Conservation (phyloP, 2,113 vertebrate genomes). For the Tyrannus savana region DNA sequence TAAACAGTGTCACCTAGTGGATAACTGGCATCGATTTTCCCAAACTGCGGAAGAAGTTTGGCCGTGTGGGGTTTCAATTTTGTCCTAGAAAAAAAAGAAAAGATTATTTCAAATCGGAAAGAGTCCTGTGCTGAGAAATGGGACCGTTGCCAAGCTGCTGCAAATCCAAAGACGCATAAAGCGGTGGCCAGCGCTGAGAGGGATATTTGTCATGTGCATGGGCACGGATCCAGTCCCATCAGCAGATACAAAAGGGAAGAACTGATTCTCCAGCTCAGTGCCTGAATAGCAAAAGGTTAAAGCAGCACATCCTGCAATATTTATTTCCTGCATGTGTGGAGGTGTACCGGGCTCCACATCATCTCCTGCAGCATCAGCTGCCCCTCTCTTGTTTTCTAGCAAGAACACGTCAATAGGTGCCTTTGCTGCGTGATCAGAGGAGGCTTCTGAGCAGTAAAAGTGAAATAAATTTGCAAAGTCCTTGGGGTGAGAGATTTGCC, state of each 20-base stretch:
- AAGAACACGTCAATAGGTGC: background rate
- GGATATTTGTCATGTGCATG: fast-evolving
- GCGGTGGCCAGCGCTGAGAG: background rate
- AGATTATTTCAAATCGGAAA: background rate
- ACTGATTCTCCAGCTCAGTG: background rate
- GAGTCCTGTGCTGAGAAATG: background rate
- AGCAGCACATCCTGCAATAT: background rate
- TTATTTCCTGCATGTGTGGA: background rate
- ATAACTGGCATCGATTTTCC: background rate
- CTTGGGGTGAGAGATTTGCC: background rate
- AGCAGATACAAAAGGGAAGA: background rate
- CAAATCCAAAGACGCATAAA: background rate
- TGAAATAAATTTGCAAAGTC: background rate
- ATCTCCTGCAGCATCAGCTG: background rate
- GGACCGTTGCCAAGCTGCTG: background rate
- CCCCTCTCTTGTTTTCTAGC: background rate
- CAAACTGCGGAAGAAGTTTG: background rate
- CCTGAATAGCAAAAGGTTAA: background rate
- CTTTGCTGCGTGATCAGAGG: background rate
- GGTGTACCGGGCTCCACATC: background rate
- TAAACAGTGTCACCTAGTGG: constrained; percentile 83
- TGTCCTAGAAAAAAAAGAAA: background rate
- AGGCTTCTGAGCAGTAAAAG: background rate
- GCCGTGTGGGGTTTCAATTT: background rate
- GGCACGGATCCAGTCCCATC: background rate